Evolutionary conservation across 2,888 invertebrate species (phyloP), one percentile per base, ranked within the genome.

Genomic region (Chaetogeoica ovagalla): DNA sequence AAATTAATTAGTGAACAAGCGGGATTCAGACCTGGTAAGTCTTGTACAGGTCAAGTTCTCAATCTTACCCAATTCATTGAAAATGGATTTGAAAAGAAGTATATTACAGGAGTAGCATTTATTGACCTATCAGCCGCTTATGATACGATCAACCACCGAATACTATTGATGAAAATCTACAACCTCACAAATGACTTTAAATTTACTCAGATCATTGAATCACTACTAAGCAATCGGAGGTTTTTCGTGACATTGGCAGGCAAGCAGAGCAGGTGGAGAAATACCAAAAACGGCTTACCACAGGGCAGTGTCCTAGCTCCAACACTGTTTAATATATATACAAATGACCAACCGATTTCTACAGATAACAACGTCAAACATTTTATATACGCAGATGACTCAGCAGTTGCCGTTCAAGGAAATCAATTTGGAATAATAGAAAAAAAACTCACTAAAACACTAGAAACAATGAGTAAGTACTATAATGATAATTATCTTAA

Each of bases 91-190:
- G 21, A 68, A 15, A 48, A 13, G n/a, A 59, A 71, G 39, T 6
- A 77, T 68, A 72, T 82, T 21, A 81, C 76, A 6, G 70, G 75
- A 0, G 77, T 81, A 9, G 76, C 70, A 37, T 82, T 74, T 19
- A 77, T 65, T 43, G 48, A 82, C 62, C 52, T 68, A 6, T 63
- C 52, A 17, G 76, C 81, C 19, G 74, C 74, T n/a, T 66, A 82
- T 19, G 63, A 82, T 68, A 82, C 69, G 17, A 63, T 73, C 17
- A 82, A 23, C 23, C 57, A 65, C 17, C 8, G 72, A 8, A 15
- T 65, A 37, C 63, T 70, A 17, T 23, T 77, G 19, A 19, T 62
- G n/a, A 82, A 82, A 71, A 68, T 82, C 13, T 82, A 82, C 43
- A 37, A 76, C 7, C 19, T 73, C 48, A 43, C 74, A 70, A 19